Percentiles rank a stretch among this genome's conserved stretches.
These are phyloP conservation scores for Pseudomugil tenellus DNA, from an alignment of 2,797 vertebrate species.

Conservation along the genomic window DNA sequence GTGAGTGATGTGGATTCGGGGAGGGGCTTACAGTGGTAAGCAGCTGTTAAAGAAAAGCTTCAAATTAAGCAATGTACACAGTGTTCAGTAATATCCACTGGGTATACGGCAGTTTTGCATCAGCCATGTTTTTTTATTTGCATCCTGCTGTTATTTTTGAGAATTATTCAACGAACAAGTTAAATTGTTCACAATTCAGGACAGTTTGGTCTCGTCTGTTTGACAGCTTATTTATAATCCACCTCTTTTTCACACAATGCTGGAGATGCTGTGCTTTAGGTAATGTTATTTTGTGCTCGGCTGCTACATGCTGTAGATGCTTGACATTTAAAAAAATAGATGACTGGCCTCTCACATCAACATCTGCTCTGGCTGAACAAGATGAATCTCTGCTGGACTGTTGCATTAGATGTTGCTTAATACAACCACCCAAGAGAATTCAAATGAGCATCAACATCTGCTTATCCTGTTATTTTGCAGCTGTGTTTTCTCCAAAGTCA, in stretches of 20 bases:
- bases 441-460: conserved; percentile 42
- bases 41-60: no score
- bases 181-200: conserved; percentile 21
- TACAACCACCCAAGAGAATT: conserved; percentile 17
- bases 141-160: no score
- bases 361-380: conserved; percentile 52
- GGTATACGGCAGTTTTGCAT: neutral
- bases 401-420: conserved; percentile 60
- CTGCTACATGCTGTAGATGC: conserved; percentile 32
- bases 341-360: conserved; percentile 23
- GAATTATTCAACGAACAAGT: no score
- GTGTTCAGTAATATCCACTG: neutral
- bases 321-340: conserved; percentile 42
- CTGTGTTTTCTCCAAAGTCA: conserved; percentile 35
- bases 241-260: neutral
- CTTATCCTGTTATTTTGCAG: conserved; percentile 51
- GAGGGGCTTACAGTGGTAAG: no score
- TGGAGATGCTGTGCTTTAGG: conserved; percentile 17
- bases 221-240: conserved; percentile 50
- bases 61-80: no score
- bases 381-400: conserved; percentile 53
- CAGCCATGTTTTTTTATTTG: neutral
- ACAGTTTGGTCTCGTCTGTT: conserved; percentile 34
- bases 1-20: no score
- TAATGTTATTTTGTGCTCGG: conserved; percentile 15